Evolutionary conservation across 2,888 invertebrate species (phyloP).

Genomic region (Pammene fasciana): DNA sequence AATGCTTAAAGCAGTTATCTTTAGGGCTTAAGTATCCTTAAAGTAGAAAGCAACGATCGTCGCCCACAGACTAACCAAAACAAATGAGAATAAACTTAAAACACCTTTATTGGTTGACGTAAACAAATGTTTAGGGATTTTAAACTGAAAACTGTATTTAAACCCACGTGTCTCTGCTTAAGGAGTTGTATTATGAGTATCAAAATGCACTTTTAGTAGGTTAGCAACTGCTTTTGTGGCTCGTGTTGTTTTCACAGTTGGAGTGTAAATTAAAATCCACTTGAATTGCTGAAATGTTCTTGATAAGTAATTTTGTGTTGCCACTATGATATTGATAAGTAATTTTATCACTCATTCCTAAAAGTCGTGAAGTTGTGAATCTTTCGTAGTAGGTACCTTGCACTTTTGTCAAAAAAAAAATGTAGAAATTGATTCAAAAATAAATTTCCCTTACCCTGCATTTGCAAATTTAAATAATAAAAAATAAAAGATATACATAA

Average conservation of each 20-base stretch:
- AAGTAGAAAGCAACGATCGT: conserved; percentile 21
- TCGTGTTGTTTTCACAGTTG: conserved; percentile 19
- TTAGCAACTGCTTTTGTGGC: conserved; percentile 1
- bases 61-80: conserved; percentile 25
- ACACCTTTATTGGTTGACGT: conserved; percentile 7
- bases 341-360: too few relatives aligned
- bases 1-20: conserved; percentile 22
- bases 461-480: too few relatives aligned
- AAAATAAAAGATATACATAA: too few relatives aligned
- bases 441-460: too few relatives aligned
- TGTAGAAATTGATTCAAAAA: too few relatives aligned
- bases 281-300: not conserved
- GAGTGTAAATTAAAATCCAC: not conserved
- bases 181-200: not conserved
- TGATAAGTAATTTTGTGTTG: too few relatives aligned
- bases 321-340: too few relatives aligned
- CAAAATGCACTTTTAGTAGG: not conserved
- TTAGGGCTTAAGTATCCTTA: not conserved
- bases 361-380: too few relatives aligned
- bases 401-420: too few relatives aligned
- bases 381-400: too few relatives aligned
- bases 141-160: conserved; percentile 4
- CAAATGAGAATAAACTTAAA: conserved; percentile 12
- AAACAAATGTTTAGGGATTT: conserved; percentile 9
- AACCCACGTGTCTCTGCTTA: conserved; percentile 19